Base-by-base conservation (phyloP, 2,888 invertebrate species). In the Eupithecia dodoneata region DNA sequence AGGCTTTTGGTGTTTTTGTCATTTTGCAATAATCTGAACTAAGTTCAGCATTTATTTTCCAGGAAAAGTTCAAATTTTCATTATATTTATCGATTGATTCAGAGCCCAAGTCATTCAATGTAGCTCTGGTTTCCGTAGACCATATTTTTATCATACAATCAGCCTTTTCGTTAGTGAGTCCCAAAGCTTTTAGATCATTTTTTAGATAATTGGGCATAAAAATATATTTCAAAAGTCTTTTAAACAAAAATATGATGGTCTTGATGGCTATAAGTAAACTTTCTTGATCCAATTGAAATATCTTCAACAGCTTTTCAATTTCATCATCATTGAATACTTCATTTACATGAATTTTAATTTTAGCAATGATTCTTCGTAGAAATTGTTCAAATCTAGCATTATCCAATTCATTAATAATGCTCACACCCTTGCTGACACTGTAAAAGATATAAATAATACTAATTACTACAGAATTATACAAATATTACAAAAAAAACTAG, bases 321-420 rank as follows among this genome's bases (percentile, higher is more conserved):
- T 95, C 94, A 52, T 92, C 92, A 71, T 87, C 88, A 71, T 90
- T 93, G 80, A 95, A 95, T 85, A 94, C 90, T 85, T 94, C 93
- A 66, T 83, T 73, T 65, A 90, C 90, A 80, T 92, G 88, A 71
- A 86, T 81, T 84, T 89, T 93, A 73, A 93, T 79, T 85, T 93
- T 94, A 3, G 87, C 79, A 41, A 92, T 86, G 78, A 94, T 94
- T 75, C 93, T 86, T 67, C 89, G 89, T 2, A 94, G 83, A 80
- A 94, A 93, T 80, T 93, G 93, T 81, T 94, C 94, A 85, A 93
- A 94, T 83, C 91, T 93, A 30, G 85, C 82, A 78, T 90, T 91
- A 73, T 94, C 94, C 3, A 95, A 80, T 66, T 87, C 81, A 81
- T 94, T 95, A 4, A 93, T 85, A 4, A 90, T 80, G 73, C 78